Base-by-base conservation (phyloP, 2,113 vertebrate species). In the Hystrix cristata region DNA sequence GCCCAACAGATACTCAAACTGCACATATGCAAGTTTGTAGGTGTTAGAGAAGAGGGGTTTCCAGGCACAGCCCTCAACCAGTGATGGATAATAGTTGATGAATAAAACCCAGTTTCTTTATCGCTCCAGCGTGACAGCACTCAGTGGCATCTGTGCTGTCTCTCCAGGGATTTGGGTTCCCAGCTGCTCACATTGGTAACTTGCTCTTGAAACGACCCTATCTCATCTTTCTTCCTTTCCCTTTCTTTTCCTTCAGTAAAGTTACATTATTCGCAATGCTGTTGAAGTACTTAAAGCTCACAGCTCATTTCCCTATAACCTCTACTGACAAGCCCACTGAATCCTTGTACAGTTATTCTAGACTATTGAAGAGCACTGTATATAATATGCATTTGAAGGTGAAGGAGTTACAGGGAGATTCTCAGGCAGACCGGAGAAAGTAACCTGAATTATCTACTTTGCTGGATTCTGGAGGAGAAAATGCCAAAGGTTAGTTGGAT, bases 391-490 rank as follows among this genome's bases (percentile, higher is more conserved):
- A 46, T 69, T 82, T 90, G 57, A 53, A 94, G 71, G 31, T 87
- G 11, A 90, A 65, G 18, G 31, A 23, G 8, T 81, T 94, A 43
- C 62, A 21, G 0, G 31, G 21, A 90, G 25, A 57, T 16, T 16
- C 38, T 86, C 43, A 31, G 59, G 16, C 64, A 64, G 65, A 90
- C 1, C 14, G n/a, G 90, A 79, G 34, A 90, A 55, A 55, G 19
- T 59, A 88, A 64, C 3, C 27, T 51, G 69, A 74, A 71, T 71
- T 65, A 87, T 31, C 78, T 38, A 92, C 34, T 74, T 18, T 67
- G 38, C 12, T 74, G 86, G 59, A 90, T 48, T 72, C 13, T 65
- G 18, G n/a, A 95, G 51, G 23, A 55, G 53, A 90, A 95, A 95
- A 87, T 53, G 65, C 19, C 53, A 86, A 94, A 80, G 19, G n/a